Conservation (phyloP, 2,797 vertebrate genomes). For the Sphaeramia orbicularis region DNA sequence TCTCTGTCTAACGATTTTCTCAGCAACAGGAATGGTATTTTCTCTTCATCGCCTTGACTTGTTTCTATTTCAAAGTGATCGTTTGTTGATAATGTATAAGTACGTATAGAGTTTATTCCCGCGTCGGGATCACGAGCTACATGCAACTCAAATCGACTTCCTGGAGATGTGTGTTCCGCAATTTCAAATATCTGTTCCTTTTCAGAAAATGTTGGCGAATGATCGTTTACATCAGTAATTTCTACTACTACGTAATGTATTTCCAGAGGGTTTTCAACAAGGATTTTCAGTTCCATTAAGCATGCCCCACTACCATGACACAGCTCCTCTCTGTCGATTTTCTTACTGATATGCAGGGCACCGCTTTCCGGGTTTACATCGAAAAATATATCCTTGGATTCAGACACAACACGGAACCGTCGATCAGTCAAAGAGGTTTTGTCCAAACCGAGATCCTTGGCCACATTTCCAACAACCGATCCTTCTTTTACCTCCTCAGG, state of each 20-base stretch:
- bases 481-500: slow-evolving; percentile 80
- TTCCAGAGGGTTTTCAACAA: slow-evolving; percentile 83
- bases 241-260: too few relatives aligned
- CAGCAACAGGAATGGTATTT: slow-evolving; percentile 79
- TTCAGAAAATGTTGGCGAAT: slow-evolving; percentile 78
- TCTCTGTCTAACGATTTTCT: slow-evolving; percentile 76
- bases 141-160: slow-evolving; percentile 80
- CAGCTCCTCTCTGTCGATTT: slow-evolving; percentile 80
- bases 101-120: slow-evolving; percentile 77
- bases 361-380: slow-evolving; percentile 83
- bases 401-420: slow-evolving; percentile 79
- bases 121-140: slow-evolving; percentile 83
- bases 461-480: too few relatives aligned
- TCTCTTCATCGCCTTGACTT: slow-evolving; percentile 77
- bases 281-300: slow-evolving; percentile 77
- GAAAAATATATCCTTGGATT: slow-evolving; percentile 70
- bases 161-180: slow-evolving; percentile 46
- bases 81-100: slow-evolving; percentile 68
- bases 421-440: slow-evolving; percentile 74
- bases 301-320: slow-evolving; percentile 74
- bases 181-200: slow-evolving; percentile 76
- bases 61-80: slow-evolving; percentile 77
- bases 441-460: slow-evolving; percentile 84
- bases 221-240: slow-evolving; percentile 86
- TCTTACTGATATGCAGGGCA: slow-evolving; percentile 72